Base-by-base conservation (phyloP, 2,888 invertebrate species). In the Drosophila borborema region DNA sequence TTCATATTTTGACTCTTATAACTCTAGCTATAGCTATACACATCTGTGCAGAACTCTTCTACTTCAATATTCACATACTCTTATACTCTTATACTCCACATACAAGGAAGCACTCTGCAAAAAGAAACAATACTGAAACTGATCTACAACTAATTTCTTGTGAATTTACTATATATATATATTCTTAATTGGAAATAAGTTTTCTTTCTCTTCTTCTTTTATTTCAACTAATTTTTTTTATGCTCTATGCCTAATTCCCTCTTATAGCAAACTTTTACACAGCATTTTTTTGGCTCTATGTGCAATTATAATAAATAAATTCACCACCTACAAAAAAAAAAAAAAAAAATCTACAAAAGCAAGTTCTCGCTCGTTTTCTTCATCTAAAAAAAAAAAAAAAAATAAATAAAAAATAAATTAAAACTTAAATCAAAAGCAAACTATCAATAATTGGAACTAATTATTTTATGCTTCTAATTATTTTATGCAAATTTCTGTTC, bases 391-490 rank as follows among this genome's bases (percentile, higher is more conserved):
- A 72, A 41, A 10, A 66, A 56, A 51, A 23, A 41, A 56, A 60
- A 59, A 49, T n/a, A 43, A 46, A 43, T 61, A 46, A 38, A 51
- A 40, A 67, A 23, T n/a, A n/a, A 45, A 28, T 55, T 56, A 28
- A 55, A 36, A 53, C 20, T 6, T 10, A 28, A 55, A 41, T 28
- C 7, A 10, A n/a, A 34, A 51, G 49, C 40, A 78, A 23, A 46
- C 73, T 72, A 54, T 59, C 54, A 70, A 70, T 64, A 71, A 88
- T 90, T 90, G 90, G 81, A 86, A 89, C 80, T 86, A 86, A 86
- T 86, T 77, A 75, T 80, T 88, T 87, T 81, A 81, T 86, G 86
- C 86, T 86, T 90, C 77, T 90, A 72, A 90, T 90, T 90, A 83
- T 90, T 86, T 86, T 89, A 66, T 86, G 84, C 89, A 61, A 88